Percentiles rank a stretch among this genome's conserved stretches.
Evolutionary conservation across 1,140 invertebrate genomes (phyloP).

Genomic region (Chironomus tepperi): DNA sequence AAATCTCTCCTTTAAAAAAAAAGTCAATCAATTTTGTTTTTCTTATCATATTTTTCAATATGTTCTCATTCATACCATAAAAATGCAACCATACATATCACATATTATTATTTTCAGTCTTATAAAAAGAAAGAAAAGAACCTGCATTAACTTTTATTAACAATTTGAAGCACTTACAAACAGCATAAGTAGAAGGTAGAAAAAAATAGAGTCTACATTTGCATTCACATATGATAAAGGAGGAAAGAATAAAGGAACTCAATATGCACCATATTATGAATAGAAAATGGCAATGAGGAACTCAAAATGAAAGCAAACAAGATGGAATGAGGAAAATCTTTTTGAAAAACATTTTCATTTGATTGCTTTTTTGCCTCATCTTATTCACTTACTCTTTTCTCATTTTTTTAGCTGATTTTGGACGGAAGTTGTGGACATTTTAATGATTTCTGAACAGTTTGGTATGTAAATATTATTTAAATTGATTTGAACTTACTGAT

Average conservation of each 20-base stretch:
- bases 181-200: neutral
- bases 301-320: constrained; percentile 11
- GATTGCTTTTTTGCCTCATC: constrained; percentile 12
- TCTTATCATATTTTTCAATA: no score
- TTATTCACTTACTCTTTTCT: neutral
- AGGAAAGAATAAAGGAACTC: neutral
- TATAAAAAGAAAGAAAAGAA: neutral
- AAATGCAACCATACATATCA: no score
- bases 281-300: neutral
- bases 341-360: constrained; percentile 9
- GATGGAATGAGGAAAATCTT: neutral
- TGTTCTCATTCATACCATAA: no score
- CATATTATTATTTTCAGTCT: no score
- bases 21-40: no score
- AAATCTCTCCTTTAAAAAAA: no score
- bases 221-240: neutral
- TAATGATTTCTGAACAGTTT: no score
- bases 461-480: no score
- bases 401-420: no score
- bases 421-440: no score
- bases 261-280: neutral
- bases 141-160: neutral
- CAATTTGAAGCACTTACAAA: neutral
- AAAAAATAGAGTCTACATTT: neutral
- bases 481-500: no score